phyloP scores from a whole-genome alignment of 2,888 invertebrate species.

The Eumacrocentrus americanus region DNA sequence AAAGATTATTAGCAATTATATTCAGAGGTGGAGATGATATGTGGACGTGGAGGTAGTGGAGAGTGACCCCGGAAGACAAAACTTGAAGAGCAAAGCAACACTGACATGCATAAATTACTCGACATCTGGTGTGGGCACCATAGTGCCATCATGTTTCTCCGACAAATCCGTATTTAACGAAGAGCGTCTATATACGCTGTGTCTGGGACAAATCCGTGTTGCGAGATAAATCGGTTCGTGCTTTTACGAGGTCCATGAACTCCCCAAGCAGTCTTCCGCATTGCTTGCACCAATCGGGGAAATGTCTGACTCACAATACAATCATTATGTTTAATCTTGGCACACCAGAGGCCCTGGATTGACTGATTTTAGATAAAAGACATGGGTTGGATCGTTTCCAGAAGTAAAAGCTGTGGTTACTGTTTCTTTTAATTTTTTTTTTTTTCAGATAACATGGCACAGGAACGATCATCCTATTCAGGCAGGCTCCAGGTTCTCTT shows the following conservation, averaged over 20 bases:
- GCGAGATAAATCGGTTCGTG: conserved; percentile 14
- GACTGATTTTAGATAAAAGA: not conserved
- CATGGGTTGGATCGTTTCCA: not conserved
- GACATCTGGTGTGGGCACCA: conserved; percentile 5
- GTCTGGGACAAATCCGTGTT: conserved; percentile 18
- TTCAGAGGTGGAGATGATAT: not conserved
- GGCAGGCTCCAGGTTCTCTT: conserved; percentile 76
- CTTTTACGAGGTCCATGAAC: conserved; percentile 21
- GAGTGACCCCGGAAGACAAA: conserved; percentile 8
- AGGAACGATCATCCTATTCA: conserved; percentile 77
- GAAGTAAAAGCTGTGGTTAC: too few relatives aligned
- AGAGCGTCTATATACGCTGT: not conserved
- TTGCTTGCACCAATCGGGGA: conserved; percentile 15
- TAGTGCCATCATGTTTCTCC: conserved; percentile 1
- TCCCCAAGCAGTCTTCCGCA: conserved; percentile 20
- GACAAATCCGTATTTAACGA: conserved; percentile 7
- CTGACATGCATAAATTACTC: conserved; percentile 12
- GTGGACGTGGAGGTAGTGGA: not conserved
- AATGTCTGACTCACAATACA: conserved; percentile 13
- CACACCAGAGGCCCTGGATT: not conserved
- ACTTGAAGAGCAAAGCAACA: conserved; percentile 9
- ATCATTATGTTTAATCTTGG: conserved; percentile 21
- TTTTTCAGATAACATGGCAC: conserved; percentile 81
- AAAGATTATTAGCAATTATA: not conserved
- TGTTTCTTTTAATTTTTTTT: not conserved